Base-by-base conservation (phyloP, 2,888 invertebrate species). In the Cyclophora albipunctata region DNA sequence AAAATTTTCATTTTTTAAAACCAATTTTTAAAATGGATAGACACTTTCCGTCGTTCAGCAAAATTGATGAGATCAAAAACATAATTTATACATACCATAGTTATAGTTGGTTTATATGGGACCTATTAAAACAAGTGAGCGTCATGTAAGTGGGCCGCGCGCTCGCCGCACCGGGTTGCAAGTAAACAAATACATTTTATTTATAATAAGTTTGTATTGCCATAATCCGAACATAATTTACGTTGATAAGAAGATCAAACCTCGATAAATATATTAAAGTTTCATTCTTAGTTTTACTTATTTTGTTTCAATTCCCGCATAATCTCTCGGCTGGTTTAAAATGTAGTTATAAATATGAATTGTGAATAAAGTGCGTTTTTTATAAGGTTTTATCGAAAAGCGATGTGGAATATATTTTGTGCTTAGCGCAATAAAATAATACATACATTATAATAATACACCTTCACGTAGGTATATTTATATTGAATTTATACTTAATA, bases 171-270 rank as follows among this genome's bases (percentile, higher is more conserved):
- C 59, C 59, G 59, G 64, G 59, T 65, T 67, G 57, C 66, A 64
- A 68, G 74, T 84, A 84, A 84, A 85, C 84, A 85, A 84, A 86
- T 83, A 85, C 84, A 84, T 84, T 20, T 72, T 69, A 83, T 84
- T 84, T 85, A 37, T 37, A 85, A 84, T 85, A 86, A 80, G 74
- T 81, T 84, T 86, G 84, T 86, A 86, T 85, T 76, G 78, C 77
- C 62, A 54, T 86, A 85, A 86, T 79, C 86, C 74, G 76, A 69
- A 76, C 83, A 85, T 86, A 84, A 83, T 75, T 85, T 83, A 86
- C 77, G 73, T 63, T 77, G 79, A 79, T 86, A 84, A 85, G 77
- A 72, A 81, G 86, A 81, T 85, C 83, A 81, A 70, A 64, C 67
- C 55, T 63, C 60, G 60, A 67, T 68, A 69, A 37, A 73, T 73